Conservation (phyloP, 1,140 invertebrate genomes). For the Stegodyphus mimosarum region DNA sequence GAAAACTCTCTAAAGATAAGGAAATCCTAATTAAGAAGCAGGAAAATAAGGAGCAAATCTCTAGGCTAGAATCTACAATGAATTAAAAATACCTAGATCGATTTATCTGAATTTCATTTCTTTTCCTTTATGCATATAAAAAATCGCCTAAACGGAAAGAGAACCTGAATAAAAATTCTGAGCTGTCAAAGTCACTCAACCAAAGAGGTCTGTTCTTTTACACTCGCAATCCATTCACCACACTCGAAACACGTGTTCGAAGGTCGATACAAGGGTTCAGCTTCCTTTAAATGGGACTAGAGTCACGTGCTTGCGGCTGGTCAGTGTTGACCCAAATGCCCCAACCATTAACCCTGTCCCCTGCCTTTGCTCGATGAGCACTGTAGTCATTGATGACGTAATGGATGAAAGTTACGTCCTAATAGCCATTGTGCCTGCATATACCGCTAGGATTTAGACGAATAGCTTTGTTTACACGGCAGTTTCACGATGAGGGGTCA, state of each 20-base stretch:
- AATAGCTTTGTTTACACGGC: background rate
- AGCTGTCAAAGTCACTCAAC: too few relatives aligned
- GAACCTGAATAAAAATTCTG: too few relatives aligned
- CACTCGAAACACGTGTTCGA: constrained; percentile 6
- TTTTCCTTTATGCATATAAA: too few relatives aligned
- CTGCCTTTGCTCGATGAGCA: background rate
- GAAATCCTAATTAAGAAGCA: too few relatives aligned
- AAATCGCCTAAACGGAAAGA: too few relatives aligned
- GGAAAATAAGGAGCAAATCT: too few relatives aligned
- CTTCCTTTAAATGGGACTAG: background rate
- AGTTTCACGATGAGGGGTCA: too few relatives aligned
- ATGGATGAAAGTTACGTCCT: background rate
- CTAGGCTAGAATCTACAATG: too few relatives aligned
- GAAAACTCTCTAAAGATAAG: too few relatives aligned
- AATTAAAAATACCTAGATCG: too few relatives aligned
- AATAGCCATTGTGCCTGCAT: too few relatives aligned
- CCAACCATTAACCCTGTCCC: background rate
- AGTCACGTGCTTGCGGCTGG: background rate
- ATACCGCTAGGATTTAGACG: background rate
- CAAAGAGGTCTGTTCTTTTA: background rate
- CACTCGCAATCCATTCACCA: constrained; percentile 1
- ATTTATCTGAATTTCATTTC: too few relatives aligned
- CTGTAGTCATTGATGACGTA: constrained; percentile 1
- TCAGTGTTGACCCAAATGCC: constrained; percentile 17
- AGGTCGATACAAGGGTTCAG: background rate